These are phyloP conservation scores for Ianthella basta DNA, from an alignment of 37 sponge, comb jelly and placozoan genomes.

Conservation along the genomic window DNA sequence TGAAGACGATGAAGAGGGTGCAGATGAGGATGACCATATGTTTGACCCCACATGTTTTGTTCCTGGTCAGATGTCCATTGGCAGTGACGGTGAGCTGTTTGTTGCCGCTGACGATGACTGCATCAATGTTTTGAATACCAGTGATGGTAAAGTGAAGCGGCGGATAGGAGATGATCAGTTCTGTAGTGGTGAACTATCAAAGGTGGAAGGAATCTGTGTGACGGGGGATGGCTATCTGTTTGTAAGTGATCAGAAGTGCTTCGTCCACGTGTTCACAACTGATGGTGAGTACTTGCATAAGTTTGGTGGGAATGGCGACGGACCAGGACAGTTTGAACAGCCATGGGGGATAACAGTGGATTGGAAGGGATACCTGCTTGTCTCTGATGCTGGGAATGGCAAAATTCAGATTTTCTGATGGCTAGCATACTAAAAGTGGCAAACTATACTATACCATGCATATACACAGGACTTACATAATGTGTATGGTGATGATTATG, in stretches of 20 bases:
- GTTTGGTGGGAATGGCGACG: neutral
- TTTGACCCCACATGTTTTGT: neutral
- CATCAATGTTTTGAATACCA: conserved; percentile 8
- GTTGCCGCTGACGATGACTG: conserved; percentile 4
- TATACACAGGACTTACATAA: too few relatives aligned
- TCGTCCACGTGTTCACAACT: neutral
- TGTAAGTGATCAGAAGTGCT: neutral
- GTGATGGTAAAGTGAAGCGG: neutral
- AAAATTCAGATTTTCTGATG: neutral
- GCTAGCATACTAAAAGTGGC: too few relatives aligned
- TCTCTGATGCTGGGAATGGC: neutral
- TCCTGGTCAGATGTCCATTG: conserved; percentile 13
- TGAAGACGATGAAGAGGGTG: conserved; percentile 3
- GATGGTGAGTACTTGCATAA: neutral
- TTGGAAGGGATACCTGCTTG: neutral
- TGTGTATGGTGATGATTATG: too few relatives aligned
- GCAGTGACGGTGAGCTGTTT: neutral
- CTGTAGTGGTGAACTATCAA: neutral
- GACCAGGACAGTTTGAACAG: neutral
- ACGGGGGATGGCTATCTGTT: conserved; percentile 25
- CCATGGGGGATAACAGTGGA: neutral
- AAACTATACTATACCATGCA: too few relatives aligned
- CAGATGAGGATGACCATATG: neutral
- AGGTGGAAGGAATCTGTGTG: conserved; percentile 21
- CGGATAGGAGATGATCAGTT: neutral